Percentiles rank a stretch among this genome's conserved stretches.
Evolutionary conservation across 2,797 vertebrate species (phyloP).

Genomic region (Phalloptychus januarius): DNA sequence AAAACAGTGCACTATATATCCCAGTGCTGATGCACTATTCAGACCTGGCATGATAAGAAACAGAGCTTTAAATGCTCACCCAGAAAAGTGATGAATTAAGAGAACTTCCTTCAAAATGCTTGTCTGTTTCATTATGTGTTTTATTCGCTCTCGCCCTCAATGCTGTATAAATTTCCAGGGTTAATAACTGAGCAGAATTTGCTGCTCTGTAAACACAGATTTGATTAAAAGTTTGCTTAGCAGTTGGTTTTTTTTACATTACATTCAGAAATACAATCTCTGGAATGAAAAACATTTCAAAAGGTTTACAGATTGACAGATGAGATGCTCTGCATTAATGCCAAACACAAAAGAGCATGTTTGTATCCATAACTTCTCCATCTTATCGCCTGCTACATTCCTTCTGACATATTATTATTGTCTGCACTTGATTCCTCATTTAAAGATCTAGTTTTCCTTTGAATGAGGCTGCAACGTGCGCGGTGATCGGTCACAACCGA

Average conservation of each 20-base stretch:
- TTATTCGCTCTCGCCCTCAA: not conserved
- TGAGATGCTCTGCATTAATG: not conserved
- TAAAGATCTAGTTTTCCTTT: constrained; percentile 20
- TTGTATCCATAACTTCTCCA: constrained; percentile 24
- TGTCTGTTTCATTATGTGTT: not conserved
- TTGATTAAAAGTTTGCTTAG: not conserved
- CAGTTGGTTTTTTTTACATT: not conserved
- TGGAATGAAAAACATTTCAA: constrained; percentile 14
- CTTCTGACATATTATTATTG: constrained; percentile 58
- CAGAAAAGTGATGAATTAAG: not conserved
- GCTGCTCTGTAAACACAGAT: constrained; percentile 2
- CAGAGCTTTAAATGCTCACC: not conserved
- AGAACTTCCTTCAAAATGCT: not conserved
- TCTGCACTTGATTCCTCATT: constrained; percentile 43
- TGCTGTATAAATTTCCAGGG: not conserved
- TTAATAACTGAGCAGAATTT: not conserved
- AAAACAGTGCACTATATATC: not conserved
- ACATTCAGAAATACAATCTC: not conserved
- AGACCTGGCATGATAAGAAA: not conserved
- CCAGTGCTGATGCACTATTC: not conserved
- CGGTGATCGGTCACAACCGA: constrained; percentile 41
- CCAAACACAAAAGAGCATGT: not conserved
- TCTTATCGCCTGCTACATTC: constrained; percentile 61
- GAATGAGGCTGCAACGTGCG: constrained; percentile 14
- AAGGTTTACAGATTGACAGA: not conserved